Conservation (phyloP, 2,888 invertebrate genomes). For the Andricus quercusramuli region DNA sequence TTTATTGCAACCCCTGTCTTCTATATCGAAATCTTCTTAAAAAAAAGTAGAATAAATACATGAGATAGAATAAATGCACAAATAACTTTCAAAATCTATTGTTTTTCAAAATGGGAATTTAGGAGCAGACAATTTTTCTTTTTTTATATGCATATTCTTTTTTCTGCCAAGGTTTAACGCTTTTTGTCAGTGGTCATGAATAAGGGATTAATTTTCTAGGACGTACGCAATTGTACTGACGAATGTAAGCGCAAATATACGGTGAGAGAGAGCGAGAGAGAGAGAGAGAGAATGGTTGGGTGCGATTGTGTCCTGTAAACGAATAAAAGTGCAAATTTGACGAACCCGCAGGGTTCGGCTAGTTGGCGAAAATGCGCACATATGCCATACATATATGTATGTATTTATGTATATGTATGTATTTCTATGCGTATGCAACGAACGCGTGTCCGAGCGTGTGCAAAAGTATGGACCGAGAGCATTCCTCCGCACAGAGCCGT, state of each 20-base stretch:
- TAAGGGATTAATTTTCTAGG: conserved; percentile 33
- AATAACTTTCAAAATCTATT: background rate
- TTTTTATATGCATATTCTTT: background rate
- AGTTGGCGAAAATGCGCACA: conserved; percentile 44
- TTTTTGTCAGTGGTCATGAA: conserved; percentile 20
- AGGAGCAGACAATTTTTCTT: background rate
- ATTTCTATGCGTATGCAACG: conserved; percentile 44
- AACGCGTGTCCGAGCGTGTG: conserved; percentile 47
- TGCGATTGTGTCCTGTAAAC: conserved; percentile 60
- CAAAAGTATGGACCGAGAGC: conserved; percentile 53
- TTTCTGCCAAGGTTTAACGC: background rate
- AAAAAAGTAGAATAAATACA: background rate
- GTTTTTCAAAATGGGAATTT: background rate
- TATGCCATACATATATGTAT: conserved; percentile 30
- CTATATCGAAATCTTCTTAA: background rate
- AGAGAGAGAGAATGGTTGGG: conserved; percentile 8
- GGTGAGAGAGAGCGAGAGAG: conserved; percentile 8
- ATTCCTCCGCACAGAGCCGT: conserved; percentile 66
- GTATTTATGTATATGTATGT: background rate
- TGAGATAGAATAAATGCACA: background rate
- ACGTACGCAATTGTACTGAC: conserved; percentile 20
- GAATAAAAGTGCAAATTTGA: conserved; percentile 77
- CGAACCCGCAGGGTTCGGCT: conserved; percentile 57
- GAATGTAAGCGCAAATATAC: conserved; percentile 34
- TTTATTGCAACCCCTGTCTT: background rate